Percentiles rank a stretch among this genome's conserved stretches.
Evolutionary conservation across 1,140 invertebrate species (phyloP).

Genomic region (Cyrtorhinus lividipennis): DNA sequence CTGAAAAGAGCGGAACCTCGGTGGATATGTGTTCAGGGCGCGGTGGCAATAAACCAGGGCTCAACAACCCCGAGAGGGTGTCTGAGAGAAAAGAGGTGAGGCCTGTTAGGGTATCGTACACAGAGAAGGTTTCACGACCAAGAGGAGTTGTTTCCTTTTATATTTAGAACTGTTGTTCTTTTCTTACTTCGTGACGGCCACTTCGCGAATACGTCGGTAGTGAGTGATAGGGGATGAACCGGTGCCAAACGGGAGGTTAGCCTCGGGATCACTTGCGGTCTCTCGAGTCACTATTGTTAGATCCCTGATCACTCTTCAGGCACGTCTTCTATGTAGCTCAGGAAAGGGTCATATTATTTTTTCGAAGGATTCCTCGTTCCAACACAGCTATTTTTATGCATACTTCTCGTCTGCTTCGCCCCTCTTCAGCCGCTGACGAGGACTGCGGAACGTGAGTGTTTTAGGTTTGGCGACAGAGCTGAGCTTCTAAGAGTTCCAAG

Average conservation of each 20-base stretch:
- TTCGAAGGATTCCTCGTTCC: too few species aligned
- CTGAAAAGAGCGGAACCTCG: too few species aligned
- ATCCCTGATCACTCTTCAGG: too few species aligned
- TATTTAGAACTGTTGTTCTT: conserved; percentile 4
- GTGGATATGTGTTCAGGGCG: not conserved
- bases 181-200: not conserved
- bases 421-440: too few species aligned
- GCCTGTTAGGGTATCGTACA: not conserved
- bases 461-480: too few species aligned
- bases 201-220: conserved; percentile 2
- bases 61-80: not conserved
- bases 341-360: too few species aligned
- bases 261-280: not conserved
- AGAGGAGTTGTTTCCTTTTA: not conserved
- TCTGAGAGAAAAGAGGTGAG: not conserved
- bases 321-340: too few species aligned
- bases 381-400: too few species aligned
- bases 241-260: not conserved
- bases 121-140: too few species aligned
- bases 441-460: too few species aligned
- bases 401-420: too few species aligned
- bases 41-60: not conserved
- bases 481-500: too few species aligned
- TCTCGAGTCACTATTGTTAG: not conserved
- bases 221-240: conserved; percentile 1